Conservation (phyloP, 2,797 vertebrate species). For the Sitta carolinensis region DNA sequence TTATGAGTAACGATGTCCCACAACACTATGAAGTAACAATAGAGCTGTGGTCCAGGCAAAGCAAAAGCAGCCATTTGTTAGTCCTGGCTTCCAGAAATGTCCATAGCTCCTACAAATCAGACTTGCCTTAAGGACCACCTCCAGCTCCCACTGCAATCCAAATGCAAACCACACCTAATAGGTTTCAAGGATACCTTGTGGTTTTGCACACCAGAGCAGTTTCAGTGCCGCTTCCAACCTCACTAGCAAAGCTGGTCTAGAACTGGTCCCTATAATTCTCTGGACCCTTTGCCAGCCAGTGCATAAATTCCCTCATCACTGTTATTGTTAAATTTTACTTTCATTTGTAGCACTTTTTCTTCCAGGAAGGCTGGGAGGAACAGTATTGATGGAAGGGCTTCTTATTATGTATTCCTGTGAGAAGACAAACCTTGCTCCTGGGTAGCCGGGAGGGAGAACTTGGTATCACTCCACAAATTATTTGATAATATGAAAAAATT, state of each 20-base stretch:
- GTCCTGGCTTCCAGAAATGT: background rate
- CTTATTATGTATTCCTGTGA: background rate
- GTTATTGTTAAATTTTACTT: background rate
- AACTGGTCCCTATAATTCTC: background rate
- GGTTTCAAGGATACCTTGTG: background rate
- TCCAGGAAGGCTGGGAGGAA: background rate
- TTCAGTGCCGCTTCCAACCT: background rate
- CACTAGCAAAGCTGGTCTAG: background rate
- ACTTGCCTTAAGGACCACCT: background rate
- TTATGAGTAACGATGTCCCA: constrained; percentile 10
- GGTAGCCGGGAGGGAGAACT: background rate
- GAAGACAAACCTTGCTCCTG: background rate
- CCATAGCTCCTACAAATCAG: background rate
- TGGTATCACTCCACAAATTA: background rate
- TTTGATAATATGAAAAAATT: background rate
- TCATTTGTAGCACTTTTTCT: background rate
- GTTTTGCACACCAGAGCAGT: background rate
- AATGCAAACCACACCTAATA: background rate
- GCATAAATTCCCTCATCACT: background rate
- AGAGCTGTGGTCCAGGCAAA: background rate
- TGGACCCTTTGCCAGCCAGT: background rate
- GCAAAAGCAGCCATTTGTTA: background rate
- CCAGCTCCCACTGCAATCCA: background rate
- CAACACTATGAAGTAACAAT: background rate
- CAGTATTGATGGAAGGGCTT: background rate